Evolutionary conservation across 1,140 invertebrate species (phyloP).

Genomic region (Zaprionus nigranus): DNA sequence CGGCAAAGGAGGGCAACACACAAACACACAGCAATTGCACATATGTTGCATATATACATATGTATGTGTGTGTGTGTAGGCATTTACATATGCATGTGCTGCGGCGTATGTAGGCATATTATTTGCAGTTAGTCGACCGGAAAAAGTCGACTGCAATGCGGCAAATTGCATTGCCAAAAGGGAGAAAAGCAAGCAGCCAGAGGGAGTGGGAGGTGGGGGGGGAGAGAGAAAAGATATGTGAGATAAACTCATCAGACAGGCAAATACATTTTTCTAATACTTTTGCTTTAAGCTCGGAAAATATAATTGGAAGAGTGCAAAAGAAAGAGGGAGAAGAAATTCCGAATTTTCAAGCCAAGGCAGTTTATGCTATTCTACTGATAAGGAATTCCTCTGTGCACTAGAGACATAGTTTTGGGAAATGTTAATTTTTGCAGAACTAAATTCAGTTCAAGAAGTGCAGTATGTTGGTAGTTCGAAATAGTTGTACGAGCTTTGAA

Average conservation of each 20-base stretch:
- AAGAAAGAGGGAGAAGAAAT: neutral
- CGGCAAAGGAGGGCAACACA: neutral
- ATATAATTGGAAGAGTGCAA: neutral
- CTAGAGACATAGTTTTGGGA: too few species aligned
- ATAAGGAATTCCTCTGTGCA: neutral
- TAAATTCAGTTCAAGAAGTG: too few species aligned
- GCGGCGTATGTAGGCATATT: conserved; percentile 13
- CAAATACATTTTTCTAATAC: neutral
- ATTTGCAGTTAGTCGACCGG: conserved; percentile 24
- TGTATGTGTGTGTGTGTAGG: neutral
- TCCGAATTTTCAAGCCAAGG: neutral
- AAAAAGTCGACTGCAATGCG: conserved; percentile 55
- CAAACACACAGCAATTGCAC: conserved; percentile 29
- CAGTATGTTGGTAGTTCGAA: too few species aligned
- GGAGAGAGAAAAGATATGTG: neutral
- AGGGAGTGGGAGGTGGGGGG: neutral
- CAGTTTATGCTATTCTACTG: neutral
- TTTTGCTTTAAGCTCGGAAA: neutral
- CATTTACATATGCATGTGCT: conserved; percentile 20
- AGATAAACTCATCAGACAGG: neutral
- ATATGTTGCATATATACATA: conserved; percentile 44
- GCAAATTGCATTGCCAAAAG: conserved; percentile 5
- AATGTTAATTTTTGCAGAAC: too few species aligned
- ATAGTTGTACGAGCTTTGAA: too few species aligned
- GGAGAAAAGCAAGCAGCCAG: too few species aligned